phyloP scores from a whole-genome alignment of 2,113 vertebrate genomes.

The Pseudopipra pipra region DNA sequence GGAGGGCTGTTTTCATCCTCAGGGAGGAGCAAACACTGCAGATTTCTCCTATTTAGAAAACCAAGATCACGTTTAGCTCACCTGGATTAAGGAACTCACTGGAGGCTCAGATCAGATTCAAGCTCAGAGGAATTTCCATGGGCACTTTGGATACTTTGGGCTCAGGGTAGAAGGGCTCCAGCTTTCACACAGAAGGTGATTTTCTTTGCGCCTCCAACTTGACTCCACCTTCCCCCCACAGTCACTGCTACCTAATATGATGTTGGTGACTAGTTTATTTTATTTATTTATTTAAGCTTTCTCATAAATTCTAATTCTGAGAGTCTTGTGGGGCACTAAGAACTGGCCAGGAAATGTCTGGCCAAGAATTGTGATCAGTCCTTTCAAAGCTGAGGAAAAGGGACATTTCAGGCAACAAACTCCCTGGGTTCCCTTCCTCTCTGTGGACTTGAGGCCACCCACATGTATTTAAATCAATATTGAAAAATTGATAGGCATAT shows the following conservation, averaged over 20 bases:
- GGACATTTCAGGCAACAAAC: too few species aligned
- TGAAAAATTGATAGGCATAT: background rate
- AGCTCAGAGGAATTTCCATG: background rate
- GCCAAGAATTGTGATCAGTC: background rate
- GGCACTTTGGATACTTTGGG: background rate
- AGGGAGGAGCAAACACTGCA: background rate
- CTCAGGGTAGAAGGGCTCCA: background rate
- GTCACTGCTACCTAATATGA: background rate
- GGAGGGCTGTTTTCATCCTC: background rate
- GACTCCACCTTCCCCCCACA: background rate
- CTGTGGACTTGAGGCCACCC: background rate
- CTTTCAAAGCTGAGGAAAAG: background rate
- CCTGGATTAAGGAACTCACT: background rate
- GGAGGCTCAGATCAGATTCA: background rate
- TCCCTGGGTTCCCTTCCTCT: background rate
- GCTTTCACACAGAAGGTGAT: background rate
- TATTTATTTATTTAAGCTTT: background rate
- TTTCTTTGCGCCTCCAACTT: background rate
- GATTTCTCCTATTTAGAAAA: background rate
- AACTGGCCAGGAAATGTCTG: background rate
- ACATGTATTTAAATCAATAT: background rate
- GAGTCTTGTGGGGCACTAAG: background rate
- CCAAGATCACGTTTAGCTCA: fast-evolving
- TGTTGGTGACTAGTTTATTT: background rate
- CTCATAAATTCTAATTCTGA: background rate